phyloP scores from a whole-genome alignment of 1,140 invertebrate species.

The Ruditapes philippinarum region DNA sequence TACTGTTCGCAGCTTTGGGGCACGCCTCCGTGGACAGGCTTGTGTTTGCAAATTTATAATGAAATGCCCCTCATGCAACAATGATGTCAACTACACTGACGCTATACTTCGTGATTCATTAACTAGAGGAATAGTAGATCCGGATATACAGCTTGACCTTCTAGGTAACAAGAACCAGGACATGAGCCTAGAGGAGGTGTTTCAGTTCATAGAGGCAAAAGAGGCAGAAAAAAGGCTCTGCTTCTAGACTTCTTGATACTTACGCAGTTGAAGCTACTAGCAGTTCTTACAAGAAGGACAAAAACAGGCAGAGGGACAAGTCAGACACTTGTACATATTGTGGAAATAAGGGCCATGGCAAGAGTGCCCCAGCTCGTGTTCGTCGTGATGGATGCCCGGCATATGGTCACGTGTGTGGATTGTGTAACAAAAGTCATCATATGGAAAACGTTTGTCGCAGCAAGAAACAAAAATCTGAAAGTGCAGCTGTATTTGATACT shows the following conservation, averaged over 20 bases:
- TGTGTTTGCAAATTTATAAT: slow-evolving; percentile 41
- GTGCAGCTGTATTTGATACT: not conserved
- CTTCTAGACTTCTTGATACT: not conserved
- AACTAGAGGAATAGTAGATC: not conserved
- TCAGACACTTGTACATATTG: not conserved
- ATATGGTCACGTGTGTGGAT: not conserved
- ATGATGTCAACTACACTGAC: not conserved
- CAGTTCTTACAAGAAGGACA: not conserved
- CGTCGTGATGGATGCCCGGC: not conserved
- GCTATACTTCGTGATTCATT: not conserved
- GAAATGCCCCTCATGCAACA: not conserved
- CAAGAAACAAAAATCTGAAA: not conserved
- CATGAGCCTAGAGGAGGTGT: slow-evolving; percentile 46
- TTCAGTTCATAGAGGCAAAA: slow-evolving; percentile 35
- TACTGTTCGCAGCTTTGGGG: slow-evolving; percentile 45
- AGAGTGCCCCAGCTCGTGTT: not conserved
- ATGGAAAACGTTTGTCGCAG: not conserved
- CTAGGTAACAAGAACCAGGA: slow-evolving; percentile 13
- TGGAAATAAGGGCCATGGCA: not conserved
- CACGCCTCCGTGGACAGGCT: slow-evolving; percentile 29
- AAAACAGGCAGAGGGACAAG: too few species aligned
- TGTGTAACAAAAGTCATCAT: not conserved
- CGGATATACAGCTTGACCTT: slow-evolving; percentile 42
- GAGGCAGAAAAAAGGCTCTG: slow-evolving; percentile 46
- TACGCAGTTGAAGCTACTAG: not conserved